Conservation (phyloP, 2,888 invertebrate species). For the Brachynemurus nebulosus region DNA sequence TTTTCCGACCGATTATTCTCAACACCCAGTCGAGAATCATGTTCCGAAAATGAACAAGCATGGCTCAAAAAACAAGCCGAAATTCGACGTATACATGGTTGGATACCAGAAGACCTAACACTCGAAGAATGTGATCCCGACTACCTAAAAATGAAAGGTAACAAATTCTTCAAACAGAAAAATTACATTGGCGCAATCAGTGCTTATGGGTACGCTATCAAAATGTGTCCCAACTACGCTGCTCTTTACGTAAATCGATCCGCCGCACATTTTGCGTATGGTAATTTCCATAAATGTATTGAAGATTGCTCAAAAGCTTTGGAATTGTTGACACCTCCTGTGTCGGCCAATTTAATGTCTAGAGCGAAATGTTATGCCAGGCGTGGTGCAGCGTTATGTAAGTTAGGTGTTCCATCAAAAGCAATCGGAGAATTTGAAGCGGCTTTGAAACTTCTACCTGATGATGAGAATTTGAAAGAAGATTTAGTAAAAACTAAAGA, state of each 20-base stretch:
- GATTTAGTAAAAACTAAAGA: conserved; percentile 31
- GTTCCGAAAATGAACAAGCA: conserved; percentile 54
- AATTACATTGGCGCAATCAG: conserved; percentile 71
- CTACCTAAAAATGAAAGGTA: conserved; percentile 70
- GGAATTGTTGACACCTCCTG: conserved; percentile 58
- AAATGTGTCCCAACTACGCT: conserved; percentile 54
- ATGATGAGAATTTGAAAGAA: conserved; percentile 42
- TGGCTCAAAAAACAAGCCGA: conserved; percentile 69
- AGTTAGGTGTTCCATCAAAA: conserved; percentile 52
- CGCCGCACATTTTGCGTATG: conserved; percentile 61
- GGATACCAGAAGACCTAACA: conserved; percentile 54
- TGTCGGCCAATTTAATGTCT: conserved; percentile 53
- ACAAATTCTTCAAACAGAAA: conserved; percentile 57
- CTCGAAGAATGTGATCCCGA: conserved; percentile 72
- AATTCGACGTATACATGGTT: conserved; percentile 54
- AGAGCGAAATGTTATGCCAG: conserved; percentile 60
- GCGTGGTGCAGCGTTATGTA: conserved; percentile 58
- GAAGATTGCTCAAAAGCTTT: conserved; percentile 52
- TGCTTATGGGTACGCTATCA: conserved; percentile 67
- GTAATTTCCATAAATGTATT: conserved; percentile 49
- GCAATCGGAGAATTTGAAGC: conserved; percentile 62
- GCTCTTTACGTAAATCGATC: conserved; percentile 64
- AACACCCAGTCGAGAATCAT: conserved; percentile 67
- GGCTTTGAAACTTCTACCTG: conserved; percentile 51
- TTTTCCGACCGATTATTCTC: conserved; percentile 68